Base-by-base conservation (phyloP, 2,888 invertebrate genomes). In the Nemotelus pantherinus region DNA sequence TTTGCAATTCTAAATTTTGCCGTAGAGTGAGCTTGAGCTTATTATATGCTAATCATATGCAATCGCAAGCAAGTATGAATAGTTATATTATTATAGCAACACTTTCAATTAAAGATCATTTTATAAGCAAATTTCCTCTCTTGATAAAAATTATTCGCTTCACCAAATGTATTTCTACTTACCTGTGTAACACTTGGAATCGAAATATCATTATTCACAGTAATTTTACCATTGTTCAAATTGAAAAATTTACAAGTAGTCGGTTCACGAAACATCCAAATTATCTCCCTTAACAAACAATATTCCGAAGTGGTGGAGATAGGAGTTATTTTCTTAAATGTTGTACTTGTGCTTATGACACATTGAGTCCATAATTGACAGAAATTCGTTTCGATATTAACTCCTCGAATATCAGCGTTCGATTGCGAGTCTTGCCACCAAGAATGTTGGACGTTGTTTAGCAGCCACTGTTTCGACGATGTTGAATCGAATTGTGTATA, bases 351-450 rank as follows among this genome's bases (percentile, higher is more conserved):
- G 48, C 82, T 79, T 55, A 82, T 82, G n/a, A 84, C 58, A 76
- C 82, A 82, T 78, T 81, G 81, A 58, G 82, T 84, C 85, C 88
- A 88, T 75, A 85, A 81, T 58, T 86, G 82, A 76, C 88, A 87
- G 68, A 89, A 86, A 80, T 88, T 86, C 0, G 88, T 86, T 60
- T 84, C 81, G 0, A 84, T 82, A 80, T 85, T 84, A 74, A 80
- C 79, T 77, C 86, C 87, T 0, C 82, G 68, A 1, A 87, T 83
- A 75, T 82, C 80, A 47, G 83, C 83, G 47, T 84, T 83, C 44
- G 82, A 80, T 70, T 82, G 81, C 45, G 84, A 82, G n/a, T 86
- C 80, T 68, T 83, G 82, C 83, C 88, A 88, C 89, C 89, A 89
- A 43, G 84, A 83, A 53, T 86, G 84, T 80, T 89, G 89, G 10